Percentiles rank a stretch among this genome's conserved stretches.
phyloP scores from a whole-genome alignment of 2,113 vertebrate genomes.

The Gobiocypris rarus region DNA sequence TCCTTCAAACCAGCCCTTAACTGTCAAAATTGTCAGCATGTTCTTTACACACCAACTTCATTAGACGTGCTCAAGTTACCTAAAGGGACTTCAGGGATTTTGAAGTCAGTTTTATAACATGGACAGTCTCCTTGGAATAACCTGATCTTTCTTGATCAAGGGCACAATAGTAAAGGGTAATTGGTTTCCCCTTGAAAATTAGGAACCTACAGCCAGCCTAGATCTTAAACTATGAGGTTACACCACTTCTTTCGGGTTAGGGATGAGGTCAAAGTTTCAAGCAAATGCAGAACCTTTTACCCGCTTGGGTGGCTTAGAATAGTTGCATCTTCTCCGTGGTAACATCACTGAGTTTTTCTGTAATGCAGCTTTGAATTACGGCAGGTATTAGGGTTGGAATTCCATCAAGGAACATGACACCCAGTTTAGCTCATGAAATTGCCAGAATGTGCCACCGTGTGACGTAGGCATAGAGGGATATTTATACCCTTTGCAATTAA shows the following conservation, averaged over 20 bases:
- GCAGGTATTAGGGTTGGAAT: conserved; percentile 23
- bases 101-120: conserved; percentile 27
- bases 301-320: conserved; percentile 14
- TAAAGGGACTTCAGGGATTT: conserved; percentile 23
- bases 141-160: neutral
- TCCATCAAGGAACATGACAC: conserved; percentile 55
- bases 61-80: conserved; percentile 12
- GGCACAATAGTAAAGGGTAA: neutral
- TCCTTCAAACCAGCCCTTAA: conserved; percentile 13
- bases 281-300: conserved; percentile 6
- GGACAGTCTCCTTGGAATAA: neutral
- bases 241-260: neutral
- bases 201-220: too few species aligned
- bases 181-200: neutral
- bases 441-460: conserved; percentile 62
- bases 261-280: neutral
- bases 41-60: neutral
- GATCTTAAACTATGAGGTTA: neutral
- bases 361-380: conserved; percentile 30
- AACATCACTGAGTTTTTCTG: neutral
- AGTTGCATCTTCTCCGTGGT: conserved; percentile 18
- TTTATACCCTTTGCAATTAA: conserved; percentile 75
- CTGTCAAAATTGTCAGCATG: conserved; percentile 35
- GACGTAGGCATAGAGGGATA: conserved; percentile 69
- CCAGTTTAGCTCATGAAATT: conserved; percentile 52